Conservation (phyloP, 2,113 vertebrate genomes). For the Vidua macroura region DNA sequence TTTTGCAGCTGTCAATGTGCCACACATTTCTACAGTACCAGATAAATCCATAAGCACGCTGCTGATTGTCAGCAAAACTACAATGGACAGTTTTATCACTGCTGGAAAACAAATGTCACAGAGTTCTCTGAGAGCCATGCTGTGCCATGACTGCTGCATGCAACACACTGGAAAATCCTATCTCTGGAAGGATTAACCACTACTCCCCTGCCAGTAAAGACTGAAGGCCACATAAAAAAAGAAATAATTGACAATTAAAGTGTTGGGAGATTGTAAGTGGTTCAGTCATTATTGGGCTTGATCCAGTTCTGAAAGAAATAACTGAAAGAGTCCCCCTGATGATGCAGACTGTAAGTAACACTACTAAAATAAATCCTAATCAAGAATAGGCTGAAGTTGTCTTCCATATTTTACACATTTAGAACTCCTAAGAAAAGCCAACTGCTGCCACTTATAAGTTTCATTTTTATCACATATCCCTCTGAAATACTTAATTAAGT, state of each 20-base stretch:
- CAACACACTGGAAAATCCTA: neutral
- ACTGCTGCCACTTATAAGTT: neutral
- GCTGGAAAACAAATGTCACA: neutral
- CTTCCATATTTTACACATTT: conserved; percentile 23
- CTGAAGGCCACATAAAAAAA: conserved; percentile 1
- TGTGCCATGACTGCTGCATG: neutral
- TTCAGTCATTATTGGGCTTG: neutral
- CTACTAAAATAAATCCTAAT: conserved; percentile 18
- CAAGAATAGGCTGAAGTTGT: neutral
- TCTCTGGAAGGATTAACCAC: neutral
- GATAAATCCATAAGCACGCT: conserved; percentile 6
- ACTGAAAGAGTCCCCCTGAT: neutral
- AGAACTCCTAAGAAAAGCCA: neutral
- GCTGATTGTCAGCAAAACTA: conserved; percentile 16
- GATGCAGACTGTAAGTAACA: conserved; percentile 23
- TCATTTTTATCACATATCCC: conserved; percentile 40
- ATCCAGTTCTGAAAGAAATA: neutral
- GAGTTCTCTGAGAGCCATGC: neutral
- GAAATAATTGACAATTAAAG: conserved; percentile 21
- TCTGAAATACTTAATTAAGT: conserved; percentile 38
- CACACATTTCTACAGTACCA: neutral
- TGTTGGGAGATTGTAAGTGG: neutral
- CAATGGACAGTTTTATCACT: conserved; percentile 25
- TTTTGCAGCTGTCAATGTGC: conserved; percentile 32
- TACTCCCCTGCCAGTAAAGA: neutral